Evolutionary conservation across 2,888 invertebrate species (phyloP).

Genomic region (Idaea aversata): DNA sequence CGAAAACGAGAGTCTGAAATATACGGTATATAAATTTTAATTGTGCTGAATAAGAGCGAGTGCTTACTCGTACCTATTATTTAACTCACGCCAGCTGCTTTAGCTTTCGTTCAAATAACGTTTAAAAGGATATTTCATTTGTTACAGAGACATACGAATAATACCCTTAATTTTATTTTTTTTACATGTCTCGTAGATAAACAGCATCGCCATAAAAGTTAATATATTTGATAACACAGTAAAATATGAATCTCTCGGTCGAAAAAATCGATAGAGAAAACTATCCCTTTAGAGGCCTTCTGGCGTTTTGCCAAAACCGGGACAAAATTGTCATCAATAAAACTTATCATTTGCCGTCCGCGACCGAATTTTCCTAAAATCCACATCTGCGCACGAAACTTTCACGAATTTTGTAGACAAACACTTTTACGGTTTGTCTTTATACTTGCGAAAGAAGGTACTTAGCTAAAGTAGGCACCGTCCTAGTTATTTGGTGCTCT

Average conservation of each 20-base stretch:
- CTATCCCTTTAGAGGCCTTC: constrained; percentile 36
- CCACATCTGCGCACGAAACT: constrained; percentile 39
- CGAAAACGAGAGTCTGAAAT: neutral
- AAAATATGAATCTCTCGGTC: constrained; percentile 35
- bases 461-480: neutral
- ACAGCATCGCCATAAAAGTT: constrained; percentile 20
- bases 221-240: constrained; percentile 24
- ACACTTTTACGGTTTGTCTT: neutral
- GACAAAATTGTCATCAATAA: constrained; percentile 62
- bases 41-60: neutral
- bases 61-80: neutral
- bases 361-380: constrained; percentile 46
- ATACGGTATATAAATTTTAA: neutral
- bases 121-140: neutral
- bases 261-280: constrained; percentile 48
- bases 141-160: neutral
- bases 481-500: neutral
- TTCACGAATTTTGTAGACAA: constrained; percentile 20
- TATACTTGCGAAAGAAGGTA: neutral
- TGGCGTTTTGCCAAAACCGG: constrained; percentile 55
- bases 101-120: neutral
- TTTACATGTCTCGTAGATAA: constrained; percentile 14
- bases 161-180: neutral
- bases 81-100: neutral
- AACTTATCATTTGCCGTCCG: constrained; percentile 49